Evolutionary conservation across 92 coral and sea anemone species (phyloP).

Genomic region (Nematostella vectensis): DNA sequence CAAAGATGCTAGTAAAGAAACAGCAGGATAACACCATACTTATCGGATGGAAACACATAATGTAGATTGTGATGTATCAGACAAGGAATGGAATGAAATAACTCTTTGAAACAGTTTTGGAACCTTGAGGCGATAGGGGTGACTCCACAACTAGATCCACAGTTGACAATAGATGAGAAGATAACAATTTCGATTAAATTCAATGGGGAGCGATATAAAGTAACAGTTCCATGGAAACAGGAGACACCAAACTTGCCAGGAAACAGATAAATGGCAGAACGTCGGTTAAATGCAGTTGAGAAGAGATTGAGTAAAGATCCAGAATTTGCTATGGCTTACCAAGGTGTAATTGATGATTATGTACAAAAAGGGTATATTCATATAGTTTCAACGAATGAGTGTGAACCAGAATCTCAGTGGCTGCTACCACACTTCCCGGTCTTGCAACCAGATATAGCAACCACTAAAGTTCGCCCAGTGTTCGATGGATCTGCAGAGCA

Average conservation of each 20-base stretch:
- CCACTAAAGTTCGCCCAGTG: constrained; percentile 2
- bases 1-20: constrained; percentile 1
- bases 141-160: constrained; percentile 13
- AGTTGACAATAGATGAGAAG: constrained; percentile 29
- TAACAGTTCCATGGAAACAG: constrained; percentile 44
- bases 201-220: constrained; percentile 19
- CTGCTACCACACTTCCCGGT: constrained; percentile 22
- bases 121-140: constrained; percentile 49
- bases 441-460: constrained; percentile 5
- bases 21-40: constrained; percentile 35
- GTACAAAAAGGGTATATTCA: constrained; percentile 32
- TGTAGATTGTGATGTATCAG: constrained; percentile 1
- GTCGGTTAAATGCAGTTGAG: constrained; percentile 21
- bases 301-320: constrained; percentile 12
- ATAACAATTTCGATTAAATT: constrained; percentile 20
- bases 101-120: constrained; percentile 33
- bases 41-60: constrained; percentile 19
- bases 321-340: constrained; percentile 29
- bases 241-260: constrained; percentile 33
- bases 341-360: constrained; percentile 40
- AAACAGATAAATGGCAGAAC: constrained; percentile 26
- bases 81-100: constrained; percentile 6
- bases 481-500: constrained; percentile 10
- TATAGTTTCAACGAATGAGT: constrained; percentile 24
- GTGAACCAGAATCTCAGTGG: constrained; percentile 33